Evolutionary conservation across 2,797 vertebrate species (phyloP), one percentile per base, ranked within the genome.

Genomic region (Thalassophryne amazonica): DNA sequence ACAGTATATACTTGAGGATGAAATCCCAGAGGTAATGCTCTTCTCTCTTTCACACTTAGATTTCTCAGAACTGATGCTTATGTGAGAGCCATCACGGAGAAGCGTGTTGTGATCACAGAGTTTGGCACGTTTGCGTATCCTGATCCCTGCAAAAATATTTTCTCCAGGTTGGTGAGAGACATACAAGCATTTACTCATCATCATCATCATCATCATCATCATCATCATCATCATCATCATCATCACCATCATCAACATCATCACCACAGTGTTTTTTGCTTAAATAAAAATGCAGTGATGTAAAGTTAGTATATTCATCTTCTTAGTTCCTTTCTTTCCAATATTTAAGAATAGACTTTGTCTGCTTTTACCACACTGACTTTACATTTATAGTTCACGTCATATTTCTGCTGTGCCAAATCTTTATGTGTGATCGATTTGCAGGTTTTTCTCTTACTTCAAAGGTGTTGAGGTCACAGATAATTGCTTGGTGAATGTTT

Each of bases 121-220:
- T 98, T 99, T 8, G 97, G 96, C 25, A 99, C 97, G 23, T 95
- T 91, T 2, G 96, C 94, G 0, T 99, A 96, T 65, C 96, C 95
- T 5, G 97, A 98, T 76, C 97, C 97, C 0, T 99, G 97, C 90
- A 98, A 96, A 85, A 99, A 99, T 74, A 98, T 99, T 73, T 99
- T 99, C 75, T 99, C 96, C 87, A 95, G 97, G 97, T 98, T 39
- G 54, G 68, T 64, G n/a, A 1, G 6, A 19, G 0, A 3, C 16
- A 5, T 12, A 13, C 7, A 24, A 12, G 12, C 7, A 9, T 6
- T 15, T 34, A 20, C 13, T 19, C 4, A 3, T 6, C 2, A 3
- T 15, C n/a, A 1, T 19, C 16, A 34, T 42, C 10, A 1, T 4
- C 11, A 4, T 48, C 11, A 15, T 18, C 12, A 29, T 10, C 4